Evolutionary conservation across 2,888 invertebrate species (phyloP).

Genomic region (Beris morrisii): DNA sequence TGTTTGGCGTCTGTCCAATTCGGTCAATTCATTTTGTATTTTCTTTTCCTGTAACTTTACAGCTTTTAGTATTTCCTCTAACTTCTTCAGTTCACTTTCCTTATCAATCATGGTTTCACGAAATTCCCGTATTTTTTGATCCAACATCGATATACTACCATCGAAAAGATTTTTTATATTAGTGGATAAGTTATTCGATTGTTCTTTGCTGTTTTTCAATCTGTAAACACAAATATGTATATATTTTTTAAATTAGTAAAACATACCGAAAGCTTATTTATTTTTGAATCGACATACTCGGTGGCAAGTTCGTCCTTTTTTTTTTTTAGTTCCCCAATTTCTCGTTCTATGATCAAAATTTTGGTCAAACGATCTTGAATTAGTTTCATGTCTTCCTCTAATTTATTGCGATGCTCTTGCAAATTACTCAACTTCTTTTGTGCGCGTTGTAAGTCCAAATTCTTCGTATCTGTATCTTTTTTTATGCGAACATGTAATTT

Average conservation of each 20-base stretch:
- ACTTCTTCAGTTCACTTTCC: slow-evolving; percentile 50
- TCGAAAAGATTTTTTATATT: slow-evolving; percentile 56
- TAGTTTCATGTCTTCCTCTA: slow-evolving; percentile 61
- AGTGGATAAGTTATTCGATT: slow-evolving; percentile 61
- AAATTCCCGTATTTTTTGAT: slow-evolving; percentile 59
- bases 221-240: slow-evolving; percentile 49
- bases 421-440: slow-evolving; percentile 64
- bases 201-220: slow-evolving; percentile 61
- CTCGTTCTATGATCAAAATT: slow-evolving; percentile 60
- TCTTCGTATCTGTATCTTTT: slow-evolving; percentile 64
- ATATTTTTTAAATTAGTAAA: neutral
- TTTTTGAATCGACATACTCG: slow-evolving; percentile 54
- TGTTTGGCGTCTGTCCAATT: slow-evolving; percentile 49
- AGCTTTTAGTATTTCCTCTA: slow-evolving; percentile 47
- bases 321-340: slow-evolving; percentile 60
- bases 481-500: slow-evolving; percentile 61
- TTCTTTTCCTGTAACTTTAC: slow-evolving; percentile 49
- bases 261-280: neutral
- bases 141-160: slow-evolving; percentile 64
- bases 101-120: slow-evolving; percentile 57
- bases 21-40: slow-evolving; percentile 52
- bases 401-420: slow-evolving; percentile 62
- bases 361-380: slow-evolving; percentile 59
- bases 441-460: slow-evolving; percentile 61
- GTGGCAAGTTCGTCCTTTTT: slow-evolving; percentile 62